Conservation (phyloP, 2,888 invertebrate genomes). For the Pachymerium ferrugineum region DNA sequence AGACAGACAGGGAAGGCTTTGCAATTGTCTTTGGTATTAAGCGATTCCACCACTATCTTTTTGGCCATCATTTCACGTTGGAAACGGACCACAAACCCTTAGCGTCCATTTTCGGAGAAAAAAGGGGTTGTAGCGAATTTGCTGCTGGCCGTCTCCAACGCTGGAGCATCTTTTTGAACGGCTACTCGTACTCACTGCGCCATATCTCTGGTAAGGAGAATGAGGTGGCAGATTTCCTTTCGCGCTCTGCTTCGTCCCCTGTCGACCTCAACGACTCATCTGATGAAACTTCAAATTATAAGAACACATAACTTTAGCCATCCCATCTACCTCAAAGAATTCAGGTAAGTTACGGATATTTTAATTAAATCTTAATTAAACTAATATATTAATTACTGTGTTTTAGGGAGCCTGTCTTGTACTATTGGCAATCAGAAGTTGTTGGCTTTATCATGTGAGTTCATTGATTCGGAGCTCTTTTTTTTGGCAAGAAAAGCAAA, state of each 20-base stretch:
- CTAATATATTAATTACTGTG: too few relatives aligned
- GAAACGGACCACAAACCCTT: slow-evolving; percentile 25
- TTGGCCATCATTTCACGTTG: slow-evolving; percentile 28
- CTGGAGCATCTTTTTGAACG: slow-evolving; percentile 9
- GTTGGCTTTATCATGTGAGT: too few relatives aligned
- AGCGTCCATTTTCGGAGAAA: not conserved
- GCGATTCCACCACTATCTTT: slow-evolving; percentile 12
- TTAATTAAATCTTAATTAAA: too few relatives aligned
- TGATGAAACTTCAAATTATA: too few relatives aligned
- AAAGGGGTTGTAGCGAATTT: not conserved
- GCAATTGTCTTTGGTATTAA: not conserved
- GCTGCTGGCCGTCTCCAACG: not conserved
- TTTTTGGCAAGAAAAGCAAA: too few relatives aligned
- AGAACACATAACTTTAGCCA: too few relatives aligned
- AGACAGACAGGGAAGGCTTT: not conserved
- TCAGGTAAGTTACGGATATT: too few relatives aligned
- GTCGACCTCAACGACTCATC: not conserved
- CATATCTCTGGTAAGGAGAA: not conserved
- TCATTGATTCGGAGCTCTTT: too few relatives aligned
- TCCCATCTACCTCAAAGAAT: too few relatives aligned
- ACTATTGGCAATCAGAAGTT: too few relatives aligned
- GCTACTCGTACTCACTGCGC: not conserved
- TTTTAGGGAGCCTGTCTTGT: too few relatives aligned
- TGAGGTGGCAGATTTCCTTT: not conserved
- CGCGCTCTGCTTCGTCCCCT: not conserved